Evolutionary conservation across 1,140 invertebrate genomes (phyloP).

Genomic region (Lutraria rhynchaena): DNA sequence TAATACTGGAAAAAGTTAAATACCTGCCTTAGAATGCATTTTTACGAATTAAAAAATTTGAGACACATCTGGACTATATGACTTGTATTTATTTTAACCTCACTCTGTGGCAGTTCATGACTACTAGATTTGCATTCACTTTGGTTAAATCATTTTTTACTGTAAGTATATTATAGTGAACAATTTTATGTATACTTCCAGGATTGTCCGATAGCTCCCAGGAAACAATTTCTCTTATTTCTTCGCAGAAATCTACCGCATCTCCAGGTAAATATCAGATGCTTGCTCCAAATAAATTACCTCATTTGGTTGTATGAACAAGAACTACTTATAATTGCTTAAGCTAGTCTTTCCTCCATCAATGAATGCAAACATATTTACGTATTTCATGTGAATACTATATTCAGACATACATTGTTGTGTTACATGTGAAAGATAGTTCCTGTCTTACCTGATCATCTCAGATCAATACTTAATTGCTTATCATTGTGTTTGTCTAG

Average conservation of each 20-base stretch:
- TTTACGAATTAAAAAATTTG: background rate
- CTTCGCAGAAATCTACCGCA: background rate
- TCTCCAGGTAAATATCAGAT: background rate
- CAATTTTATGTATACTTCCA: background rate
- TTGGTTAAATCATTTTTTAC: background rate
- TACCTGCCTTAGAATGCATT: background rate
- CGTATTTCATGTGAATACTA: background rate
- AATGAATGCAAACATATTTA: too few relatives aligned
- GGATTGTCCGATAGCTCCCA: background rate
- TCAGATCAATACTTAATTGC: too few relatives aligned
- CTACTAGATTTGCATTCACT: background rate
- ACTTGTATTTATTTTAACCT: background rate
- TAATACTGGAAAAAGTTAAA: background rate
- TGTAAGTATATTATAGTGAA: background rate
- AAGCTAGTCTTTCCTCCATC: too few relatives aligned
- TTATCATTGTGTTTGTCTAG: too few relatives aligned
- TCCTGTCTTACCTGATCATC: background rate
- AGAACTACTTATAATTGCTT: background rate
- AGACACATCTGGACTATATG: background rate
- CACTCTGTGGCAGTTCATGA: background rate
- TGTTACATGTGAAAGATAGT: background rate
- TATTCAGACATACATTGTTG: background rate
- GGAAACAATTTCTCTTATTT: background rate
- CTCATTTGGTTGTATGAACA: background rate
- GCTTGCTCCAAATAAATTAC: background rate